Evolutionary conservation across 1,140 invertebrate species (phyloP).

Genomic region (Drosophila arawakana): DNA sequence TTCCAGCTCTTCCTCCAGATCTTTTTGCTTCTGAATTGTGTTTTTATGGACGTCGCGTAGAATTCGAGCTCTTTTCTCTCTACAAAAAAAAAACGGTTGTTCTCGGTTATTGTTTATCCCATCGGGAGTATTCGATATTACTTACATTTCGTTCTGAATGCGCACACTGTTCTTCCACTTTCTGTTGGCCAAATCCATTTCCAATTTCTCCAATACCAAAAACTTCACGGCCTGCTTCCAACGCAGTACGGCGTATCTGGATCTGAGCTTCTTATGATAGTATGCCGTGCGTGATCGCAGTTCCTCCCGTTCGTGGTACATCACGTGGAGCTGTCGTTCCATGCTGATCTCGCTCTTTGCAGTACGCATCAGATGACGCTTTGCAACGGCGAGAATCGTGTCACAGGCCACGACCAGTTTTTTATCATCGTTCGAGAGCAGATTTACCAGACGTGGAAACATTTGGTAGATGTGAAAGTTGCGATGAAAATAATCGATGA

Average conservation of each 20-base stretch:
- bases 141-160: constrained; percentile 71
- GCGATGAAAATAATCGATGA: constrained; percentile 55
- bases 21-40: constrained; percentile 51
- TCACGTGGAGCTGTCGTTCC: constrained; percentile 55
- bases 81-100: background rate
- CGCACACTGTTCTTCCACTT: constrained; percentile 70
- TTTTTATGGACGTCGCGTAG: constrained; percentile 44
- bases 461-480: constrained; percentile 39
- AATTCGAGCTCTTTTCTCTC: constrained; percentile 48
- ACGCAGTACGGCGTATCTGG: constrained; percentile 23
- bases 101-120: background rate
- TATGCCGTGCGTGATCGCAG: constrained; percentile 12
- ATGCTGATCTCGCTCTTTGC: constrained; percentile 57
- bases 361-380: constrained; percentile 49
- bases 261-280: constrained; percentile 25
- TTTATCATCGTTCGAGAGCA: constrained; percentile 26
- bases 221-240: constrained; percentile 58
- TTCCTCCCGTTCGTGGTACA: constrained; percentile 53
- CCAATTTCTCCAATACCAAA: constrained; percentile 47
- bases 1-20: constrained; percentile 55
- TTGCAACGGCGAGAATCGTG: constrained; percentile 45
- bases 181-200: constrained; percentile 58
- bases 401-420: constrained; percentile 53
- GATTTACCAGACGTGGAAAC: constrained; percentile 44
- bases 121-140: background rate